A percentile compares a stretch with the other conserved stretches of the same genome.
Evolutionary conservation across 2,888 invertebrate genomes (phyloP).

Genomic region (Polymixis lichenea): DNA sequence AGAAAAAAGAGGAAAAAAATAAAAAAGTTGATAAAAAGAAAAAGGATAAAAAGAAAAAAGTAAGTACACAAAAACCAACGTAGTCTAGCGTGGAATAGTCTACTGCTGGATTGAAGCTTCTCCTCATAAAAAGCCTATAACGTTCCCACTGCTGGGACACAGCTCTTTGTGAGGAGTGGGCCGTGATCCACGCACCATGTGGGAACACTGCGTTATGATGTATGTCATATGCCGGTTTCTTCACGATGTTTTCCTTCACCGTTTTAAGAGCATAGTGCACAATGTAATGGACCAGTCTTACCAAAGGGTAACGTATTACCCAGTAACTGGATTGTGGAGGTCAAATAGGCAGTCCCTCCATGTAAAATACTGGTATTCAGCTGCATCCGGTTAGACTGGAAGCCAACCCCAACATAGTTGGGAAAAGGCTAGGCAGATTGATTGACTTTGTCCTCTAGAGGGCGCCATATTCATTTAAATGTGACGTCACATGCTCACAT

Average conservation of each 20-base stretch:
- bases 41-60: conserved; percentile 66
- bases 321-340: too few species aligned
- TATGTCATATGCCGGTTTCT: too few species aligned
- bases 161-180: not conserved
- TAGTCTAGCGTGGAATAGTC: not conserved
- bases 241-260: not conserved
- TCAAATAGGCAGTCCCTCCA: too few species aligned
- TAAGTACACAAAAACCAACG: conserved; percentile 24
- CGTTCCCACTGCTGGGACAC: not conserved
- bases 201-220: not conserved
- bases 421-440: too few species aligned
- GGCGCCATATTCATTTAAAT: too few species aligned
- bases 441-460: too few species aligned
- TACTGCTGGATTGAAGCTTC: not conserved
- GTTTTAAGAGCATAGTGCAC: not conserved
- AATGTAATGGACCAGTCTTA: too few species aligned
- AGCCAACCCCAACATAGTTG: too few species aligned
- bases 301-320: too few species aligned
- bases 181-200: not conserved
- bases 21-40: not conserved
- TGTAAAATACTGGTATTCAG: too few species aligned
- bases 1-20: conserved; percentile 69
- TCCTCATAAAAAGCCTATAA: not conserved
- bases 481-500: too few species aligned
- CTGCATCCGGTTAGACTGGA: too few species aligned